phyloP scores from a whole-genome alignment of 2,888 invertebrate species.

The Andricus curvator region DNA sequence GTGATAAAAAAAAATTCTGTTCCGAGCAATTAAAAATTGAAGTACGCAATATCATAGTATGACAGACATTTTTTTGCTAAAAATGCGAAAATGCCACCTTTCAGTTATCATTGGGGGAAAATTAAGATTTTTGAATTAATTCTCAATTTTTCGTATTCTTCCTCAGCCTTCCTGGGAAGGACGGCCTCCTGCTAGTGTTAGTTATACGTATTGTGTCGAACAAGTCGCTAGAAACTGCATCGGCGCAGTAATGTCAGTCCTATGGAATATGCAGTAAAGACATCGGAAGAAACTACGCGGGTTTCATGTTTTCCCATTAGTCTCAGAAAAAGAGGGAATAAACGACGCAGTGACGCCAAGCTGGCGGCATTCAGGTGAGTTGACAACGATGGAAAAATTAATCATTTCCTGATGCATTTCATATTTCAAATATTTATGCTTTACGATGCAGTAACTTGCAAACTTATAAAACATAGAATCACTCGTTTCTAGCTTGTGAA shows the following conservation, averaged over 20 bases:
- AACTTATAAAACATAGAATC: constrained; percentile 10
- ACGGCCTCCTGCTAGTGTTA: constrained; percentile 48
- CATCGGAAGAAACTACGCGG: constrained; percentile 27
- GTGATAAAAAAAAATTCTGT: no score
- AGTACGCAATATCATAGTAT: no score
- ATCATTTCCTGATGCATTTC: constrained; percentile 15
- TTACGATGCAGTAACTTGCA: constrained; percentile 15
- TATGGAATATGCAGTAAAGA: constrained; percentile 19
- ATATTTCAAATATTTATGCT: constrained; percentile 20
- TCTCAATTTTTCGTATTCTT: background rate
- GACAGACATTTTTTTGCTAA: no score
- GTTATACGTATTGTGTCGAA: background rate
- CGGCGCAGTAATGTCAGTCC: background rate
- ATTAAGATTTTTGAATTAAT: no score
- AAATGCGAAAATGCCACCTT: no score
- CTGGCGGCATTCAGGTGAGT: constrained; percentile 5
- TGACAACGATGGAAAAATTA: constrained; percentile 17
- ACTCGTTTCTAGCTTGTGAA: background rate
- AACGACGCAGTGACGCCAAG: constrained; percentile 16
- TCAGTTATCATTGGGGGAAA: no score
- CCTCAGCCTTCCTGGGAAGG: constrained; percentile 50
- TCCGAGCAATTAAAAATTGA: no score
- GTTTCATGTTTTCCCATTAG: constrained; percentile 26
- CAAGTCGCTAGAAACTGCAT: constrained; percentile 18
- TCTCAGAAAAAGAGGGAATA: constrained; percentile 19